These are phyloP conservation scores for Hemicordylus capensis DNA, from an alignment of 2,113 vertebrate species.

Conservation along the genomic window DNA sequence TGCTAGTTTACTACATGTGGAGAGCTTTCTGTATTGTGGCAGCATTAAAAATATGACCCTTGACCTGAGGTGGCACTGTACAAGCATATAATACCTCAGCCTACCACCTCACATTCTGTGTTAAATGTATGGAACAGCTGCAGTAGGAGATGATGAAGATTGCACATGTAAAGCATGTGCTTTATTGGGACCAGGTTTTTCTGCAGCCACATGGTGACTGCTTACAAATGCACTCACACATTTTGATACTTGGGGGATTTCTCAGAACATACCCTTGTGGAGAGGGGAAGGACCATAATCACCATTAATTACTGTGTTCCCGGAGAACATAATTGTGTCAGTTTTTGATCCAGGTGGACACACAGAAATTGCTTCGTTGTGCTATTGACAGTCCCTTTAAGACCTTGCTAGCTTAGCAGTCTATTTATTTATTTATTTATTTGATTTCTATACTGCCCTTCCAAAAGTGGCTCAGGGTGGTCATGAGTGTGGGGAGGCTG, in stretches of 20 bases:
- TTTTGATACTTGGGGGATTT: neutral
- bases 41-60: neutral
- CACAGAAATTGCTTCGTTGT: neutral
- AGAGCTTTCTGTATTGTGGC: neutral
- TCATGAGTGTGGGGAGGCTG: too few relatives aligned
- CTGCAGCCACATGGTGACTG: neutral
- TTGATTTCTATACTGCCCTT: too few relatives aligned
- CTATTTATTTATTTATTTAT: too few relatives aligned
- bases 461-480: too few relatives aligned
- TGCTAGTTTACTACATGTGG: neutral
- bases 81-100: neutral
- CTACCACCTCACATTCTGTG: neutral
- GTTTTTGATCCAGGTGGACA: neutral
- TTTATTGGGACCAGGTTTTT: neutral
- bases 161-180: neutral
- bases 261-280: neutral
- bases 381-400: neutral
- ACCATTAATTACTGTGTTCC: neutral
- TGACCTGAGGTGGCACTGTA: neutral
- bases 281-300: neutral
- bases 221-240: neutral
- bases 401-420: too few relatives aligned
- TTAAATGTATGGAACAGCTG: neutral
- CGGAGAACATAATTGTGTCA: neutral
- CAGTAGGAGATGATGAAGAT: neutral